Evolutionary conservation across 2,888 invertebrate species (phyloP).

Genomic region (Luperina nickerlii): DNA sequence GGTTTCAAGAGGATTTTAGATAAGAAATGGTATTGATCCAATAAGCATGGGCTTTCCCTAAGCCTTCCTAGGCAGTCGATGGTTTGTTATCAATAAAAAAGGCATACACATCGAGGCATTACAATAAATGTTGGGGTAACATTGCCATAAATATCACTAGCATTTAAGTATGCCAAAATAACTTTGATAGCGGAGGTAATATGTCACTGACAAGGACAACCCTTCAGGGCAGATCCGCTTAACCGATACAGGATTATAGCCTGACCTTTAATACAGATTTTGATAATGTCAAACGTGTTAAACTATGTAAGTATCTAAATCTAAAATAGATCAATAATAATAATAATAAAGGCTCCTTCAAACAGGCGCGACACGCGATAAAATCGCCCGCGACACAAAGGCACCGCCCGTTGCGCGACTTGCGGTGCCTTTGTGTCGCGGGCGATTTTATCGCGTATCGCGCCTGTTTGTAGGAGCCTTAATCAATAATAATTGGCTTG

Average conservation of each 20-base stretch:
- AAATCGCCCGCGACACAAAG: too few species aligned
- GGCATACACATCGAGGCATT: not conserved
- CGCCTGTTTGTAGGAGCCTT: too few species aligned
- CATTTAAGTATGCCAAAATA: not conserved
- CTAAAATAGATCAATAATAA: constrained; percentile 27
- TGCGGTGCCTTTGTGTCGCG: too few species aligned
- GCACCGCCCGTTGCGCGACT: too few species aligned
- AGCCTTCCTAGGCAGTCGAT: not conserved
- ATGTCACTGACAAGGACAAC: constrained; percentile 17
- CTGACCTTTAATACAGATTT: constrained; percentile 38
- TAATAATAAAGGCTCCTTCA: too few species aligned
- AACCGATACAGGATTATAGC: constrained; percentile 34
- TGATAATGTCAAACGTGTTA: constrained; percentile 25
- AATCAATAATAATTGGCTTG: too few species aligned
- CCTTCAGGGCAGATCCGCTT: constrained; percentile 17
- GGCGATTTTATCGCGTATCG: too few species aligned
- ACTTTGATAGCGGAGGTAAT: constrained; percentile 18
- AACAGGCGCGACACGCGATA: too few species aligned
- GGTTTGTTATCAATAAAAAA: not conserved
- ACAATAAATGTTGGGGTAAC: not conserved
- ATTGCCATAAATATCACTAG: constrained; percentile 1
- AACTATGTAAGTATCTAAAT: constrained; percentile 14
- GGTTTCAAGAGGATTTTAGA: not conserved
- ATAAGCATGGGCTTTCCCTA: constrained; percentile 1
- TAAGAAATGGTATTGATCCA: constrained; percentile 19